Evolutionary conservation across 2,888 invertebrate genomes (phyloP).

Genomic region (Yponomeuta sedellus): DNA sequence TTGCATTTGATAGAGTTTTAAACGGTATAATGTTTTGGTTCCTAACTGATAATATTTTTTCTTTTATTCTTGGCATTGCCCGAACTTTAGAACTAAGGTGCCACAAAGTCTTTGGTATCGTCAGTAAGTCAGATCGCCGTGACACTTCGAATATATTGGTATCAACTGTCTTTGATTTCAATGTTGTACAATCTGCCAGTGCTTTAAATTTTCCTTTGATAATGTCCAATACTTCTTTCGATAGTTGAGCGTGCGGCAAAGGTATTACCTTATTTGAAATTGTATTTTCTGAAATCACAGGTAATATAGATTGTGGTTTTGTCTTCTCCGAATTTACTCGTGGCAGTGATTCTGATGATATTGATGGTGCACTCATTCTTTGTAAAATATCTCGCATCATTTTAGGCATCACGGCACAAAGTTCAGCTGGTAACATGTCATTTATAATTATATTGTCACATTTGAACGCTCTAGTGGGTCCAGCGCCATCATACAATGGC

Average conservation of each 20-base stretch:
- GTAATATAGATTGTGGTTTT: background rate
- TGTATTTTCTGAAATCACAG: background rate
- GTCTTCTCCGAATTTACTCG: background rate
- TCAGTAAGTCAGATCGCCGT: background rate
- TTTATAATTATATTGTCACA: slow-evolving; percentile 52
- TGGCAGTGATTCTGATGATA: background rate
- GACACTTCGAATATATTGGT: background rate
- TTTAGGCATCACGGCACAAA: slow-evolving; percentile 56
- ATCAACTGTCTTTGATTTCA: background rate
- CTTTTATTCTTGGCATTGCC: background rate
- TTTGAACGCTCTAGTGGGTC: slow-evolving; percentile 33
- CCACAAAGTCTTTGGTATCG: background rate
- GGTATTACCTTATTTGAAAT: background rate
- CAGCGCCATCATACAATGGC: background rate
- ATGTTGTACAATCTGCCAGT: background rate
- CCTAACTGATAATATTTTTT: background rate
- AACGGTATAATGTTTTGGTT: background rate
- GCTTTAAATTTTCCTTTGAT: background rate
- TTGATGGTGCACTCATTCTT: background rate
- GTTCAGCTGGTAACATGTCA: slow-evolving; percentile 54
- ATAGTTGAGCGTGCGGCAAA: background rate
- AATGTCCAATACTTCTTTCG: background rate
- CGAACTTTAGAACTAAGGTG: background rate
- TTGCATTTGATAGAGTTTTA: background rate
- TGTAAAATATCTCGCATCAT: slow-evolving; percentile 23